Evolutionary conservation across 2,797 vertebrate genomes (phyloP).

Genomic region (Clarias laeviceps): DNA sequence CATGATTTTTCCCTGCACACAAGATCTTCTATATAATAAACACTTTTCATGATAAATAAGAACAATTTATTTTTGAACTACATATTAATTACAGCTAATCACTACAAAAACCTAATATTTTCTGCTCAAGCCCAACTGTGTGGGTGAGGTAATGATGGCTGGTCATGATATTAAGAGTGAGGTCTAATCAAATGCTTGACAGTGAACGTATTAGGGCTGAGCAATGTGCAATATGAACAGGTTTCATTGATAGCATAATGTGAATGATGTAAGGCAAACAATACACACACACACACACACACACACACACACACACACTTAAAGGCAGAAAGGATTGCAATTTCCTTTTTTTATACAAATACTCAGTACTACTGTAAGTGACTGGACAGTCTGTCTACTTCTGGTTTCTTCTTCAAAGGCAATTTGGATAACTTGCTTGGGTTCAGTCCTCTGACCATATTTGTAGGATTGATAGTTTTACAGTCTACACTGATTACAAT

Average conservation of each 20-base stretch:
- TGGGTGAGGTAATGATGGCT: conserved; percentile 15
- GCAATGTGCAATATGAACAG: not conserved
- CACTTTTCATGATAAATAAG: not conserved
- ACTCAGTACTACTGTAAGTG: too few species aligned
- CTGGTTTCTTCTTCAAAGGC: not conserved
- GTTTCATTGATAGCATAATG: not conserved
- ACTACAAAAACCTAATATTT: not conserved
- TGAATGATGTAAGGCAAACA: not conserved
- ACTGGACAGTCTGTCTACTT: too few species aligned
- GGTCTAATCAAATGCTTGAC: not conserved
- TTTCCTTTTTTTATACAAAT: not conserved
- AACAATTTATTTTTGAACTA: not conserved
- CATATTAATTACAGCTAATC: conserved; percentile 14
- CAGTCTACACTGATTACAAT: not conserved
- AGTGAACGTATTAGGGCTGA: not conserved
- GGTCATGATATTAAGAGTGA: conserved; percentile 6
- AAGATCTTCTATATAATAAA: not conserved
- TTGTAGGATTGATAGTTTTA: not conserved
- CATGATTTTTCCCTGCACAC: not conserved
- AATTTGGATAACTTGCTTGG: not conserved
- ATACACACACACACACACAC: not conserved
- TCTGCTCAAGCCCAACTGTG: conserved; percentile 1
- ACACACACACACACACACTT: too few species aligned
- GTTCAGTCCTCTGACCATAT: not conserved
- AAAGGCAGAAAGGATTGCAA: not conserved